Percentiles rank a stretch among this genome's conserved stretches.
These are phyloP conservation scores for Limnephilus auricula DNA, from an alignment of 2,888 invertebrate genomes.

Conservation along the genomic window DNA sequence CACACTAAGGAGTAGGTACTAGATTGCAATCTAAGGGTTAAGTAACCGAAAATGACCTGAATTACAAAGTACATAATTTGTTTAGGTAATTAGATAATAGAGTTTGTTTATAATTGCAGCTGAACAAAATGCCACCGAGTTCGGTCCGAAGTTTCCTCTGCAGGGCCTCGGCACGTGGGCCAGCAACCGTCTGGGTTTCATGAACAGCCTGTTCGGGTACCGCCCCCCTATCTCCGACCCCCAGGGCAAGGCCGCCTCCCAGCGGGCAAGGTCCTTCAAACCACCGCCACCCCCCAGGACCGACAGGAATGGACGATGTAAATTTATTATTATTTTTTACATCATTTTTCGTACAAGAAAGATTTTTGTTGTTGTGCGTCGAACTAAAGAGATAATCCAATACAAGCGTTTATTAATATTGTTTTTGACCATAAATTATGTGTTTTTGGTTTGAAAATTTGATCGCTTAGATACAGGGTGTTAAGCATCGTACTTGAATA, in stretches of 20 bases:
- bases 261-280: not conserved
- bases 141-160: not conserved
- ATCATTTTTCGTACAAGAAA: not conserved
- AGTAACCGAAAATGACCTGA: too few relatives aligned
- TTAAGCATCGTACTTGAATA: too few relatives aligned
- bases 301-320: conserved; percentile 41
- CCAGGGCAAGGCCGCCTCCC: not conserved
- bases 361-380: not conserved
- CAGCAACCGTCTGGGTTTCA: conserved; percentile 35
- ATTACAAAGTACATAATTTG: too few relatives aligned
- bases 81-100: not conserved
- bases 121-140: not conserved
- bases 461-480: too few relatives aligned
- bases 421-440: too few relatives aligned
- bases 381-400: too few relatives aligned
- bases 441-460: too few relatives aligned
- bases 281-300: not conserved
- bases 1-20: too few relatives aligned
- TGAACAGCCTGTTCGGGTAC: conserved; percentile 38
- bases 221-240: conserved; percentile 3
- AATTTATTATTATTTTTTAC: not conserved
- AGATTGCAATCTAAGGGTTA: too few relatives aligned
- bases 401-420: too few relatives aligned
- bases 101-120: not conserved
- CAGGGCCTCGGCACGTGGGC: conserved; percentile 18